phyloP scores from a whole-genome alignment of 2,113 vertebrate species.

The Perccottus glenii region DNA sequence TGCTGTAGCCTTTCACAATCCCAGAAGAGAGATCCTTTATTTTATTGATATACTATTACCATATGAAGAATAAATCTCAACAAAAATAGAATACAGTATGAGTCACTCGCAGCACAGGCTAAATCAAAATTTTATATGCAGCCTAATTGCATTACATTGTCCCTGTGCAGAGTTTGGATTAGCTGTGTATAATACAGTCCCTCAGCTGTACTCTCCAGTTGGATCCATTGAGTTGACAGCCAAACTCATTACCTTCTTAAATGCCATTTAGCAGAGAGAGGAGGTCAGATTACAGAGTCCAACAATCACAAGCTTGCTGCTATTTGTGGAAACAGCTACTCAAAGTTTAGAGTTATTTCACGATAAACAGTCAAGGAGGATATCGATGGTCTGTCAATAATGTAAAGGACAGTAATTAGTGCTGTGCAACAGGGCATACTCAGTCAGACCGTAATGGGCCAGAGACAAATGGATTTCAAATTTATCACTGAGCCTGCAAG shows the following conservation, averaged over 20 bases:
- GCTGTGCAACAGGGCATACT: slow-evolving; percentile 45
- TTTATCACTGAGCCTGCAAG: slow-evolving; percentile 1
- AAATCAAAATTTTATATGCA: slow-evolving; percentile 1
- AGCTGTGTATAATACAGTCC: neutral
- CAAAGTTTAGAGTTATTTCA: slow-evolving; percentile 25
- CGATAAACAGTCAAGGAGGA: slow-evolving; percentile 36
- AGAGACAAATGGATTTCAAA: slow-evolving; percentile 38
- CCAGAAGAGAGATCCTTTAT: neutral
- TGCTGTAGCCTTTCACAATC: neutral
- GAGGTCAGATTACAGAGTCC: neutral
- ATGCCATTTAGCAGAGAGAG: slow-evolving; percentile 15
- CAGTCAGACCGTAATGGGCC: slow-evolving; percentile 35
- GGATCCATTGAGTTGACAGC: neutral
- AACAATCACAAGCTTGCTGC: neutral
- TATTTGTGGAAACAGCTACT: slow-evolving; percentile 34
- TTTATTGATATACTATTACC: neutral
- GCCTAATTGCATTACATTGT: slow-evolving; percentile 6
- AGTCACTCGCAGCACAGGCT: neutral
- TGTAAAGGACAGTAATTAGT: slow-evolving; percentile 65
- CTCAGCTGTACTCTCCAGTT: neutral
- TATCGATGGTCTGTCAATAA: slow-evolving; percentile 58
- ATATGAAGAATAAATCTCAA: neutral
- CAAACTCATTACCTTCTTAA: neutral
- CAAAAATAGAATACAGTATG: neutral
- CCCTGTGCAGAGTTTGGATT: neutral